Percentiles rank a stretch among this genome's conserved stretches.
Evolutionary conservation across 2,888 invertebrate species (phyloP).

Genomic region (Zygogramma bicolorata): DNA sequence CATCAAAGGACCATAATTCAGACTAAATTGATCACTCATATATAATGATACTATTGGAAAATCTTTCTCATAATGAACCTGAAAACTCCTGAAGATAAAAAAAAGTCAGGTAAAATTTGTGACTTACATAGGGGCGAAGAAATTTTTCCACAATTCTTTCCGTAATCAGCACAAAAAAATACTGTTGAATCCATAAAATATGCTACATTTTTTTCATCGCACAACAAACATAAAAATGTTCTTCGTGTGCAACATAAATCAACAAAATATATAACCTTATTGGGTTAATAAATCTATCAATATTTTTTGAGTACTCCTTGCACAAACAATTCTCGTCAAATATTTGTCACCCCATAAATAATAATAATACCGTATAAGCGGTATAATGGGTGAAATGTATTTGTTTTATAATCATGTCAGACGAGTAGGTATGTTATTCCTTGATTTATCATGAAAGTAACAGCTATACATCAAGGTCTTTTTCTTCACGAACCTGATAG

Average conservation of each 20-base stretch:
- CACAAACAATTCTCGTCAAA: background rate
- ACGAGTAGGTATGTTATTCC: conserved; percentile 13
- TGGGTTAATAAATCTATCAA: background rate
- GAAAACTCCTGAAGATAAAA: too few species aligned
- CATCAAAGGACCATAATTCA: too few species aligned
- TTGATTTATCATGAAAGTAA: conserved; percentile 13
- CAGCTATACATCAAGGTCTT: background rate
- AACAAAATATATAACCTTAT: background rate
- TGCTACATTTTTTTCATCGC: background rate
- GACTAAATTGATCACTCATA: too few species aligned
- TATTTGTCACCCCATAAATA: background rate
- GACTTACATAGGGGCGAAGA: too few species aligned
- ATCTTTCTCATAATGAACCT: too few species aligned
- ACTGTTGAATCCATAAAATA: too few species aligned
- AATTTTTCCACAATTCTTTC: background rate
- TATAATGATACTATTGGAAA: too few species aligned
- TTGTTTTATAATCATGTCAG: conserved; percentile 14
- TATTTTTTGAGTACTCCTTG: background rate
- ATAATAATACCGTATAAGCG: background rate
- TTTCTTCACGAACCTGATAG: conserved; percentile 7
- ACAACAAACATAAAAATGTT: background rate
- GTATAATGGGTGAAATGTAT: conserved; percentile 9
- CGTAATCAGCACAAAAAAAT: too few species aligned
- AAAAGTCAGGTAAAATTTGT: too few species aligned
- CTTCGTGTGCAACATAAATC: background rate